These are phyloP conservation scores for Chaetodon trifasciatus DNA, from an alignment of 2,797 vertebrate species.

Conservation along the genomic window DNA sequence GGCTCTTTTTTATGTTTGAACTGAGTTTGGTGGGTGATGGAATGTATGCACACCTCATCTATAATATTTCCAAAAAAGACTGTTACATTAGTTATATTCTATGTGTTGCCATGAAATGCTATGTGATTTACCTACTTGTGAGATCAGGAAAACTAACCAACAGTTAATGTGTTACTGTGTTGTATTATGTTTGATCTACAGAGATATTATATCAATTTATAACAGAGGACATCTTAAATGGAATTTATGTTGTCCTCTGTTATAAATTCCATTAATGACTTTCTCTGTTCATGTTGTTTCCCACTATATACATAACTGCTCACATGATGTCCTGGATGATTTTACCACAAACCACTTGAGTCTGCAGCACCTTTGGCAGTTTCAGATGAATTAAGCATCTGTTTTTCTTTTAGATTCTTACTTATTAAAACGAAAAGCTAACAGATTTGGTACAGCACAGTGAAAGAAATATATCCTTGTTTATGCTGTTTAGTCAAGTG, in stretches of 20 bases:
- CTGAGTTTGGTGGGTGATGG: background rate
- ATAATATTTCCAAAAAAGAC: background rate
- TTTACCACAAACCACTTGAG: constrained; percentile 21
- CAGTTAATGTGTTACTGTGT: background rate
- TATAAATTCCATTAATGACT: background rate
- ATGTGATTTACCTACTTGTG: background rate
- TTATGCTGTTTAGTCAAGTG: constrained; percentile 61
- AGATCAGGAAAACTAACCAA: background rate
- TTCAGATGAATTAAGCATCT: constrained; percentile 20
- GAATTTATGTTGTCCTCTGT: too few species aligned
- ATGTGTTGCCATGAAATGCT: background rate
- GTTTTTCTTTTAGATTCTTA: constrained; percentile 5
- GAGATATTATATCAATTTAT: too few species aligned
- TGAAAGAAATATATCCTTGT: constrained; percentile 43
- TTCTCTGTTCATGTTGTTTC: constrained; percentile 15
- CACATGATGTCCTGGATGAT: constrained; percentile 14
- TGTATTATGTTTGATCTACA: background rate
- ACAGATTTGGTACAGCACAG: constrained; percentile 15
- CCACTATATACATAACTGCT: background rate
- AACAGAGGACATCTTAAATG: too few species aligned
- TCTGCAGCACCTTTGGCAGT: background rate
- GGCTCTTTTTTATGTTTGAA: background rate
- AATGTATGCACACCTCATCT: background rate
- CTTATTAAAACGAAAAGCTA: background rate
- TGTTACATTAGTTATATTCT: background rate